phyloP scores from a whole-genome alignment of 2,113 vertebrate species.

The Hydropotes inermis region DNA sequence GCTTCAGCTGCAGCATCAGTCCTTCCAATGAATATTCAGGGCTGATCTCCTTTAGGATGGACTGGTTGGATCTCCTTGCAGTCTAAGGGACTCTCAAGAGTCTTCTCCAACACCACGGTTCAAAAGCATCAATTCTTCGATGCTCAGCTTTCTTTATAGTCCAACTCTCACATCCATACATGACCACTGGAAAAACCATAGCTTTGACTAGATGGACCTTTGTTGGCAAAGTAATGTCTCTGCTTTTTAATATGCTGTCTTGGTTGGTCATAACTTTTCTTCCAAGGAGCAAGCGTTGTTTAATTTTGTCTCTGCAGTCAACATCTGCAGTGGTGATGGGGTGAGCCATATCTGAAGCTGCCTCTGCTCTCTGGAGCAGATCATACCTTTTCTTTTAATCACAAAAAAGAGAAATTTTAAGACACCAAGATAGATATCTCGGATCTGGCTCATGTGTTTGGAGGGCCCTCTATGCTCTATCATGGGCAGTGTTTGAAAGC shows the following conservation, averaged over 20 bases:
- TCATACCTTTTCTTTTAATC: background rate
- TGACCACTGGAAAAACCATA: background rate
- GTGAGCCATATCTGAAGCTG: background rate
- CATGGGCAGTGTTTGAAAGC: accelerated
- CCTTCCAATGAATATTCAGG: background rate
- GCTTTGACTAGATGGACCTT: background rate
- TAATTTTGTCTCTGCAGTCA: background rate
- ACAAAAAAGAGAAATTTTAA: background rate
- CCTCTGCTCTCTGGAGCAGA: background rate
- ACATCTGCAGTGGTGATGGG: background rate
- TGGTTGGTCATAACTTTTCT: background rate
- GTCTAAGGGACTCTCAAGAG: background rate
- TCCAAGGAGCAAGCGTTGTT: background rate
- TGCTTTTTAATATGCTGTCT: background rate
- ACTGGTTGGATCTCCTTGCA: background rate
- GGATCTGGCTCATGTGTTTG: background rate
- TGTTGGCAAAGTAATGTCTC: background rate
- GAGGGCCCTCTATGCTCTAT: accelerated
- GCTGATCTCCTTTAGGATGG: background rate
- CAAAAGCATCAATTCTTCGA: background rate
- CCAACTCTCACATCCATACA: background rate
- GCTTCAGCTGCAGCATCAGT: background rate
- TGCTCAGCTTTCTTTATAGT: background rate
- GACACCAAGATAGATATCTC: accelerated
- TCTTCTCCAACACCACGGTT: background rate